Conservation (phyloP, 1,140 invertebrate species). For the Pachypeltis micranthus region DNA sequence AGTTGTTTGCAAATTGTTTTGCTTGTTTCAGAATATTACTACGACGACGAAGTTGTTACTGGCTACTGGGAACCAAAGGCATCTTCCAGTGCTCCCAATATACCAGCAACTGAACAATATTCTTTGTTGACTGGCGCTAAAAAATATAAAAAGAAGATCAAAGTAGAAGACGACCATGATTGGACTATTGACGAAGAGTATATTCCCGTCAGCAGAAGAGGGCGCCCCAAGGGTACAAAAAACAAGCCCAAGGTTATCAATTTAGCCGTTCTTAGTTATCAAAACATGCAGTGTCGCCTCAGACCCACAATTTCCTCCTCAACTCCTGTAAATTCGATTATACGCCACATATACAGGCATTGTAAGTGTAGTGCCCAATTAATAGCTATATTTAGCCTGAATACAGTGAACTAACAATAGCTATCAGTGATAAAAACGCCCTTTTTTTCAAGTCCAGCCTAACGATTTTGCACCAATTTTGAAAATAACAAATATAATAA, state of each 20-base stretch:
- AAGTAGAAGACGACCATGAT: slow-evolving; percentile 17
- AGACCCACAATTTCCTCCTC: no score
- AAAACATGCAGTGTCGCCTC: background rate
- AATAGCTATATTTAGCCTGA: no score
- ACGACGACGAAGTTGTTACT: slow-evolving; percentile 18
- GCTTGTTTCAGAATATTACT: slow-evolving; percentile 20
- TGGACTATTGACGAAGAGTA: slow-evolving; percentile 24
- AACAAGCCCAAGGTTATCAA: slow-evolving; percentile 19
- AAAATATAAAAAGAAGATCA: slow-evolving; percentile 16
- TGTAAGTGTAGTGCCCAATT: no score
- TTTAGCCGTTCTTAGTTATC: background rate
- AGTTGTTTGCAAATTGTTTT: no score
- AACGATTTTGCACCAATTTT: no score
- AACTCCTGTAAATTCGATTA: no score
- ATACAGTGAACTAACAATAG: no score
- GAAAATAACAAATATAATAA: no score
- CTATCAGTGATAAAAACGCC: no score
- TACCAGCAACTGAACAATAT: background rate
- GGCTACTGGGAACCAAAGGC: slow-evolving; percentile 18
- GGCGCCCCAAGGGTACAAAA: slow-evolving; percentile 20
- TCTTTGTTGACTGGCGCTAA: background rate
- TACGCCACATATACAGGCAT: no score
- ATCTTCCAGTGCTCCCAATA: background rate
- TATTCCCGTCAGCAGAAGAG: slow-evolving; percentile 18
- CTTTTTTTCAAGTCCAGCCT: no score